phyloP scores from a whole-genome alignment of 2,113 vertebrate genomes.

The Percina caprodes region DNA sequence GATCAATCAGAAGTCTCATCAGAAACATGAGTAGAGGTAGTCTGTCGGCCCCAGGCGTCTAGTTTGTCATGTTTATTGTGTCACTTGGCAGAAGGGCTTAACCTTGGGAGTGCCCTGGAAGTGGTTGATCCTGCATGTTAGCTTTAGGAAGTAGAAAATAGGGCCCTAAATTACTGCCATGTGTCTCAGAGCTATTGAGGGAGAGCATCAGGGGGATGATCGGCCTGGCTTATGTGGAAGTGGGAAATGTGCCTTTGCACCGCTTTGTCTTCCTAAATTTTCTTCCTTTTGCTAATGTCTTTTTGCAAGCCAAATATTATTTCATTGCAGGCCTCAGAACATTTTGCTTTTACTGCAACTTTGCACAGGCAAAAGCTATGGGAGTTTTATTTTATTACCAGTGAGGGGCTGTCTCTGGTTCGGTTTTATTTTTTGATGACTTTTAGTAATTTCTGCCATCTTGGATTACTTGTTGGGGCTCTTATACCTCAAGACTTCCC shows the following conservation, averaged over 20 bases:
- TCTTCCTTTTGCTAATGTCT: slow-evolving; percentile 68
- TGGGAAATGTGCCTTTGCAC: slow-evolving; percentile 61
- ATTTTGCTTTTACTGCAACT: slow-evolving; percentile 49
- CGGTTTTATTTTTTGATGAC: slow-evolving; percentile 51
- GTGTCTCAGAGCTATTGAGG: slow-evolving; percentile 83
- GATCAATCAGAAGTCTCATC: slow-evolving; percentile 67
- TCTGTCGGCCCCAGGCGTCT: slow-evolving; percentile 57
- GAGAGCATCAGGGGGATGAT: slow-evolving; percentile 81
- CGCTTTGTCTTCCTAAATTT: slow-evolving; percentile 48
- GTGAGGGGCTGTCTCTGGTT: slow-evolving; percentile 46
- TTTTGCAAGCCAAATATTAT: slow-evolving; percentile 77
- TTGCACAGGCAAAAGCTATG: slow-evolving; percentile 48
- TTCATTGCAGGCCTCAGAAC: slow-evolving; percentile 38
- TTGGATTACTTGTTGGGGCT: slow-evolving; percentile 44
- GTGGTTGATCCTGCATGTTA: slow-evolving; percentile 82
- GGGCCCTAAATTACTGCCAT: slow-evolving; percentile 88
- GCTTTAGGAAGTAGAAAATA: slow-evolving; percentile 87
- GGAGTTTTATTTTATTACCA: slow-evolving; percentile 67
- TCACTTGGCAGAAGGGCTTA: slow-evolving; percentile 81
- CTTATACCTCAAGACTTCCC: slow-evolving; percentile 54
- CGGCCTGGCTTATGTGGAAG: slow-evolving; percentile 73
- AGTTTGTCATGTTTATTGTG: slow-evolving; percentile 81
- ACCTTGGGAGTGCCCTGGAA: slow-evolving; percentile 83
- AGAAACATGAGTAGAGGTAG: slow-evolving; percentile 55
- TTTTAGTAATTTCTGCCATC: slow-evolving; percentile 67